phyloP scores from a whole-genome alignment of 2,888 invertebrate species.

The Plemyria rubiginata region DNA sequence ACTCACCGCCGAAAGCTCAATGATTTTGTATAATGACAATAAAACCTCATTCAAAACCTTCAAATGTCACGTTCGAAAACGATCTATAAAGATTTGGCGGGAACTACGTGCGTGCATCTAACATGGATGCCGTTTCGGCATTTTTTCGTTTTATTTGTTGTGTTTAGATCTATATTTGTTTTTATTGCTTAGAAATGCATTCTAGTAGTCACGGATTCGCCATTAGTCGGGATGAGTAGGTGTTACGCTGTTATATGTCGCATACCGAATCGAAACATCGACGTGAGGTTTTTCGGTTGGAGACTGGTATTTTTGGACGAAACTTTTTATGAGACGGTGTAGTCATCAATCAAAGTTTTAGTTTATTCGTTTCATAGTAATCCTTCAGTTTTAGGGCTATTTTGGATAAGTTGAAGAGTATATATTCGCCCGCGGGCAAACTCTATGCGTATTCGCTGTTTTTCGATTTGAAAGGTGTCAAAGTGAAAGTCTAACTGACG shows the following conservation, averaged over 20 bases:
- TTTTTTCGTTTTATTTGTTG: constrained; percentile 75
- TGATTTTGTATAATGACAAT: constrained; percentile 54
- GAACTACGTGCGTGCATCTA: constrained; percentile 63
- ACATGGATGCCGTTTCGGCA: constrained; percentile 37
- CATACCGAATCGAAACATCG: constrained; percentile 36
- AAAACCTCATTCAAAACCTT: constrained; percentile 48
- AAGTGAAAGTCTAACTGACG: too few species aligned
- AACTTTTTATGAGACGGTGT: constrained; percentile 5
- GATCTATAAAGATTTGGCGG: constrained; percentile 78
- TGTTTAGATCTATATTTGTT: constrained; percentile 76
- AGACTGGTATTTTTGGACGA: constrained; percentile 16
- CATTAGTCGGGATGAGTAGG: constrained; percentile 67
- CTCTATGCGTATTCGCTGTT: too few species aligned
- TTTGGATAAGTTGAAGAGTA: too few species aligned
- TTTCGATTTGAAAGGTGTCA: too few species aligned
- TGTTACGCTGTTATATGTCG: constrained; percentile 47
- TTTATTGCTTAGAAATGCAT: constrained; percentile 77
- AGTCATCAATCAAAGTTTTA: constrained; percentile 9
- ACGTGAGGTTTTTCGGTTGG: constrained; percentile 34
- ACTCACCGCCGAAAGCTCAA: constrained; percentile 49
- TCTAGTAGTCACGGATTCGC: constrained; percentile 74
- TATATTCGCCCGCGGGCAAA: too few species aligned
- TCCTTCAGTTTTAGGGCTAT: too few species aligned
- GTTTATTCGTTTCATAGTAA: too few species aligned
- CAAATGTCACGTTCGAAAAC: constrained; percentile 78